Percentiles rank a stretch among this genome's conserved stretches.
Evolutionary conservation across 2,113 vertebrate species (phyloP).

Genomic region (Epinephelus moara): DNA sequence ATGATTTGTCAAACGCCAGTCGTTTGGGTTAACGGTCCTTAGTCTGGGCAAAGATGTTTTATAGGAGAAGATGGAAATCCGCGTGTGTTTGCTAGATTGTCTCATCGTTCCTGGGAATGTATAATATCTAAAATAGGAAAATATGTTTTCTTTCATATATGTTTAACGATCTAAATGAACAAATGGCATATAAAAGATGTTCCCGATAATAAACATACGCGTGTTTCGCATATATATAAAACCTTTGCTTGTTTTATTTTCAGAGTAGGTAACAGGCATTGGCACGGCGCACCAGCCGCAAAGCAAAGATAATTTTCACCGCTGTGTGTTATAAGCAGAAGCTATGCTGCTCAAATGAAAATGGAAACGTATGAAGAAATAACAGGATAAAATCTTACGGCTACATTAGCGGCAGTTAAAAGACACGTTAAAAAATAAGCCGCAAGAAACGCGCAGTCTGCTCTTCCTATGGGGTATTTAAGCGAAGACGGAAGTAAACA

Average conservation of each 20-base stretch:
- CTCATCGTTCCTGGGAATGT: background rate
- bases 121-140: background rate
- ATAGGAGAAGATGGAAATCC: constrained; percentile 45
- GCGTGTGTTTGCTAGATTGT: background rate
- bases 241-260: background rate
- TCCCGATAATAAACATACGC: accelerated
- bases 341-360: background rate
- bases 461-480: constrained; percentile 42
- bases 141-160: background rate
- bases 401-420: background rate
- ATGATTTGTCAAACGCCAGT: background rate
- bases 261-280: background rate
- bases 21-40: constrained; percentile 10
- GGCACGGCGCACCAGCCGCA: background rate
- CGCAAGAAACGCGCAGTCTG: background rate
- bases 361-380: background rate
- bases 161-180: background rate
- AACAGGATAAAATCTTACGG: accelerated
- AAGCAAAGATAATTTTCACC: background rate
- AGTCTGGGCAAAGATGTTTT: constrained; percentile 47
- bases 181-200: background rate
- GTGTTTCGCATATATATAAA: background rate
- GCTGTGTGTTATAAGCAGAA: background rate
- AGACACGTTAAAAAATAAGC: background rate
- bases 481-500: constrained; percentile 73